phyloP scores from a whole-genome alignment of 2,888 invertebrate genomes.

The Drosophila ustulata region DNA sequence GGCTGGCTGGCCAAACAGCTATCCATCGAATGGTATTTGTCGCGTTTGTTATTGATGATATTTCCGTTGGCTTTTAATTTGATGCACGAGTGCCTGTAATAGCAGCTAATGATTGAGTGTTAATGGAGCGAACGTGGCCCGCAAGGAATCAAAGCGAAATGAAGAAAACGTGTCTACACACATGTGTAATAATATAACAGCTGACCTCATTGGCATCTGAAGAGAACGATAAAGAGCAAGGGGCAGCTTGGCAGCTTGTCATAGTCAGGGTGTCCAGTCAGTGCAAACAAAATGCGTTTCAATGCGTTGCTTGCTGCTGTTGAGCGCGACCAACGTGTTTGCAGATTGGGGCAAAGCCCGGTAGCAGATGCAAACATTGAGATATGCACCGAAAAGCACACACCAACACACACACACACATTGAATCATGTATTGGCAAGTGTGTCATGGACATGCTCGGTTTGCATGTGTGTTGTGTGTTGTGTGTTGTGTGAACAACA shows the following conservation, averaged over 20 bases:
- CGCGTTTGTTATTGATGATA: constrained; percentile 71
- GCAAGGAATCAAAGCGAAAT: constrained; percentile 47
- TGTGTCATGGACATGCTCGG: constrained; percentile 74
- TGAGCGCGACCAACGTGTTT: constrained; percentile 54
- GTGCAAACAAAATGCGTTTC: constrained; percentile 69
- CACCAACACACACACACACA: constrained; percentile 23
- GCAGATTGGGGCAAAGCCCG: constrained; percentile 45
- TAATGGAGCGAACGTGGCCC: constrained; percentile 70
- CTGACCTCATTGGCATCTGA: constrained; percentile 60
- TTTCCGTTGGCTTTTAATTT: constrained; percentile 67
- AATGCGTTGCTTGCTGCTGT: constrained; percentile 58
- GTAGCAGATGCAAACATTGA: constrained; percentile 73
- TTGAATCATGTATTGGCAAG: constrained; percentile 46
- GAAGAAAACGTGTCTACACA: constrained; percentile 24
- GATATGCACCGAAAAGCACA: constrained; percentile 71
- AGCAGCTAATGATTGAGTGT: constrained; percentile 73
- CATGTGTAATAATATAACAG: constrained; percentile 47
- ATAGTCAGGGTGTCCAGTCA: constrained; percentile 42
- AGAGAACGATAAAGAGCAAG: neutral
- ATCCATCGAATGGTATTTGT: constrained; percentile 40
- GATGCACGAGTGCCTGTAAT: constrained; percentile 69
- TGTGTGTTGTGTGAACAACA: constrained; percentile 51
- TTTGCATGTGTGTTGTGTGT: constrained; percentile 28
- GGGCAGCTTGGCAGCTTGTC: neutral
- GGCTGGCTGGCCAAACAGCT: constrained; percentile 4